Percentiles rank a stretch among this genome's conserved stretches.
phyloP scores from a whole-genome alignment of 2,888 invertebrate species.

The Calephelis perditalis region DNA sequence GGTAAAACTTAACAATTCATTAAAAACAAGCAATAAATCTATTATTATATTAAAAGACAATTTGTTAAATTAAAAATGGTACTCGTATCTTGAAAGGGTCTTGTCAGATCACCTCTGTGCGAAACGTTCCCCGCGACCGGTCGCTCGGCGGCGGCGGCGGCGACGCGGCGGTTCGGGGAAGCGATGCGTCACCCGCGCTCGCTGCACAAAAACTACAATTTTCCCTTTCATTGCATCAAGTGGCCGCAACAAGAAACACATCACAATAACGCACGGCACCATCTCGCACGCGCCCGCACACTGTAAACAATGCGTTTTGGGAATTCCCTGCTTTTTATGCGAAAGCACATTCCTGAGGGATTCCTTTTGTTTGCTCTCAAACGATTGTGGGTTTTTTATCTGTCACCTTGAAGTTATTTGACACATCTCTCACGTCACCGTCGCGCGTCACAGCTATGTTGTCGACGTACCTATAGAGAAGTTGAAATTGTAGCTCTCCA shows the following conservation, averaged over 20 bases:
- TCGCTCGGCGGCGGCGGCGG: constrained; percentile 26
- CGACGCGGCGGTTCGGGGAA: constrained; percentile 47
- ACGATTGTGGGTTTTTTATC: constrained; percentile 54
- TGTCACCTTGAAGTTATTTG: constrained; percentile 53
- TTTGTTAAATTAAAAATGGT: too few species aligned
- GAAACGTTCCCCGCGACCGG: constrained; percentile 49
- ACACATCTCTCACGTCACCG: constrained; percentile 48
- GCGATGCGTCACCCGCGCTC: constrained; percentile 60
- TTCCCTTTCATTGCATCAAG: constrained; percentile 72
- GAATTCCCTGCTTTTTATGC: constrained; percentile 72
- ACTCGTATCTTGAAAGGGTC: too few species aligned
- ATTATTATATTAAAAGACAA: too few species aligned
- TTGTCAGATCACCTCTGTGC: constrained; percentile 12
- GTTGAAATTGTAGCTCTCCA: too few species aligned
- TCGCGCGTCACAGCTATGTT: too few species aligned
- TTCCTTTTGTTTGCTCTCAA: constrained; percentile 73
- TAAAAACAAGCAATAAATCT: too few species aligned
- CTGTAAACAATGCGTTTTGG: constrained; percentile 75
- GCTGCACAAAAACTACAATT: constrained; percentile 65
- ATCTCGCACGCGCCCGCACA: constrained; percentile 45
- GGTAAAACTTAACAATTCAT: too few species aligned
- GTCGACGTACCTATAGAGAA: too few species aligned
- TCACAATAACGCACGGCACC: constrained; percentile 60
- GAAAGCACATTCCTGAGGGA: constrained; percentile 72
- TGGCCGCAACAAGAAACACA: constrained; percentile 45